Conservation (phyloP, 2,797 vertebrate species). For the Simalia tracyae region DNA sequence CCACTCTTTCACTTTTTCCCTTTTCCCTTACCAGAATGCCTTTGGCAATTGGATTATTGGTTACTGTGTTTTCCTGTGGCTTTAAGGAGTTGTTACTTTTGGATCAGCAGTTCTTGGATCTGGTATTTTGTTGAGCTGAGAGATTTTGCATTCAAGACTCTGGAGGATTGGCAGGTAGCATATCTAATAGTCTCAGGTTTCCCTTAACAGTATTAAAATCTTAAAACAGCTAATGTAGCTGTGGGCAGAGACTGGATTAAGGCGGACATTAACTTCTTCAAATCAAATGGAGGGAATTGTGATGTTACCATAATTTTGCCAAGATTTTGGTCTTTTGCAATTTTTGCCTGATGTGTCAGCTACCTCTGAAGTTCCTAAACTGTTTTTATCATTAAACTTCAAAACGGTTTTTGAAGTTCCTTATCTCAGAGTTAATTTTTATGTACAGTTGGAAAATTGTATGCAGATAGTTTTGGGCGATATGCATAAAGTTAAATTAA, state of each 20-base stretch:
- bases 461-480: background rate
- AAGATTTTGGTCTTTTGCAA: background rate
- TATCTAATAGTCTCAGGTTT: background rate
- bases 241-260: constrained; percentile 19
- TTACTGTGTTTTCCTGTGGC: background rate
- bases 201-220: constrained; percentile 28
- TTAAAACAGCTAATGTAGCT: constrained; percentile 17
- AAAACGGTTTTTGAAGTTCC: background rate
- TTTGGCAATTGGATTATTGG: background rate
- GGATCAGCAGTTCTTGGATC: background rate
- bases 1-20: background rate
- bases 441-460: background rate
- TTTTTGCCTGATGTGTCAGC: background rate
- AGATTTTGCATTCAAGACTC: background rate
- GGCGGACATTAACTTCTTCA: background rate
- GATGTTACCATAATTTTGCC: background rate
- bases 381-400: background rate
- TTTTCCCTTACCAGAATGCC: background rate
- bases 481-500: background rate
- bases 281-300: background rate
- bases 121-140: background rate
- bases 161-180: background rate
- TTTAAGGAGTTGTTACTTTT: background rate
- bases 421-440: background rate
- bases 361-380: background rate